Evolutionary conservation across 2,888 invertebrate species (phyloP), one percentile per base, ranked within the genome.

Genomic region (Epinotia nisella): DNA sequence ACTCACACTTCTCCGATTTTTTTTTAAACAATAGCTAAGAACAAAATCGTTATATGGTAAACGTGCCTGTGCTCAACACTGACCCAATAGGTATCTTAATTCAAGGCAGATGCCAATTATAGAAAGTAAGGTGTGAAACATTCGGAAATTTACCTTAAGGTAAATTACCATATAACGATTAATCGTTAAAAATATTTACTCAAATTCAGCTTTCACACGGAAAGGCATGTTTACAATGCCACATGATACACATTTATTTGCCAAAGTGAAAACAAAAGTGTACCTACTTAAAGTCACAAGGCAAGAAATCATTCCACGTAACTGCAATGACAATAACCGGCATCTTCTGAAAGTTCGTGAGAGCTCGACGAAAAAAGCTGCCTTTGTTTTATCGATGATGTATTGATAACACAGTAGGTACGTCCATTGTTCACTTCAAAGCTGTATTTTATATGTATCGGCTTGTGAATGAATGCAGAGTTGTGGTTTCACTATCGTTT

Each of bases 281-380:
- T 75, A 71, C 72, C 62, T 61, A n/a, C n/a, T n/a, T n/a, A n/a
- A 51, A 59, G 19, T 29, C 75, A 65, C 74, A 64, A 66, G 70
- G 61, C 75, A 87, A 84, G 81, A 85, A 86, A 80, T 65, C 59
- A 76, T 80, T 75, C 68, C 70, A 78, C 78, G 81, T 83, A 83
- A 81, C 76, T 60, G 76, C 79, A 77, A 77, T 81, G 75, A 82
- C 74, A 70, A 70, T 70, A 66, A 74, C 73, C 73, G 68, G 67
- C 69, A 66, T 81, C 69, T 80, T 81, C 83, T 84, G 90, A 90
- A 90, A 89, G 90, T 82, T 77, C 73, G 82, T 87, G 90, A 77
- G 87, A 88, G 83, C 76, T 75, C 67, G 21, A 70, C 55, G 51
- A 73, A 78, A 83, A 85, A 85, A 83, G 83, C 75, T 55, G 29